phyloP scores from a whole-genome alignment of 2,113 vertebrate species.

The Thryonomys swinderianus region DNA sequence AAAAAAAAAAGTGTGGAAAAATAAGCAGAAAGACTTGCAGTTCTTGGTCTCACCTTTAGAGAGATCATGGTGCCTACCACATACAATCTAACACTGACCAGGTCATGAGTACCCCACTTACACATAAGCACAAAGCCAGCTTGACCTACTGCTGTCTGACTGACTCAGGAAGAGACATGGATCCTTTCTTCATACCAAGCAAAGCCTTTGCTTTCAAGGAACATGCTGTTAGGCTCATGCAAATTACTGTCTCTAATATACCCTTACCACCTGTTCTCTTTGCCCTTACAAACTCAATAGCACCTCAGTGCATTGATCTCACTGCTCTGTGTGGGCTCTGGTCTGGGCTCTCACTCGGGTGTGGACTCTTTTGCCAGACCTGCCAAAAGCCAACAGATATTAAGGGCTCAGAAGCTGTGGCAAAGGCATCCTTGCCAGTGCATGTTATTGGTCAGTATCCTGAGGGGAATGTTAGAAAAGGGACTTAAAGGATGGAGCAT shows the following conservation, averaged over 20 bases:
- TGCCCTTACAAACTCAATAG: background rate
- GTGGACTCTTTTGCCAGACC: background rate
- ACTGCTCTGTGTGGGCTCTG: background rate
- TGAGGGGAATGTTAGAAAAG: background rate
- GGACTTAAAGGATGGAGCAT: background rate
- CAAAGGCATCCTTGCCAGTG: background rate
- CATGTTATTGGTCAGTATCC: background rate
- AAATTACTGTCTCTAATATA: background rate
- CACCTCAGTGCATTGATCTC: background rate
- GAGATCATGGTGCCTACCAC: background rate
- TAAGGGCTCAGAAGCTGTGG: background rate
- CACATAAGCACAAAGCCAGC: background rate
- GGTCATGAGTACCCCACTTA: background rate
- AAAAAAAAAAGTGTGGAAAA: background rate
- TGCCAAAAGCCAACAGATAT: background rate
- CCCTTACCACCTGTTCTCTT: background rate
- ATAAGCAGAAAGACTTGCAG: background rate
- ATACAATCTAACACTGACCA: background rate
- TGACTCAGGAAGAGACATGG: background rate
- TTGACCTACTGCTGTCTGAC: background rate
- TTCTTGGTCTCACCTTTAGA: background rate
- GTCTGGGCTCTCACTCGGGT: background rate
- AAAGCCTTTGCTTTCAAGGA: background rate
- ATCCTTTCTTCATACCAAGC: background rate
- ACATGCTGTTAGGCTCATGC: background rate